Conservation (phyloP, 2,888 invertebrate species). For the Pyralis farinalis region DNA sequence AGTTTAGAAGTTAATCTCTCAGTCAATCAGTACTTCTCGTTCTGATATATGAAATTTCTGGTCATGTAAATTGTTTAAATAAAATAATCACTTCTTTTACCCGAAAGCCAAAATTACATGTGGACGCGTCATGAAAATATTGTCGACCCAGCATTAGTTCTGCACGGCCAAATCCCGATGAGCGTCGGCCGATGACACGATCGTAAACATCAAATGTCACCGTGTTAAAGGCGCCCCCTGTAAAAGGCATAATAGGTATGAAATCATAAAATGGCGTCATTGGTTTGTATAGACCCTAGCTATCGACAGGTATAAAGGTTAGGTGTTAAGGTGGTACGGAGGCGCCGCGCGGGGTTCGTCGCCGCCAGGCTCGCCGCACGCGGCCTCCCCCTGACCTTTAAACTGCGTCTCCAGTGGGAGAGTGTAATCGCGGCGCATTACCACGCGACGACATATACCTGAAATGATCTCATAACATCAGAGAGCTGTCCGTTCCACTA, state of each 20-base stretch:
- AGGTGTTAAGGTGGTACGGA: conserved; percentile 37
- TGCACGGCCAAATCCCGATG: background rate
- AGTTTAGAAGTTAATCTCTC: no score
- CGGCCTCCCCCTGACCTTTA: conserved; percentile 57
- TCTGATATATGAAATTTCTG: no score
- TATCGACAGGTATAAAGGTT: conserved; percentile 51
- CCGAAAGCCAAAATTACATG: no score
- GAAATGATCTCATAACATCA: conserved; percentile 38
- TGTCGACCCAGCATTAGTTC: conserved; percentile 15
- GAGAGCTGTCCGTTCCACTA: conserved; percentile 16
- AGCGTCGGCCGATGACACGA: conserved; percentile 11
- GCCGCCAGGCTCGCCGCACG: conserved; percentile 15
- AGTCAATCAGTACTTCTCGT: no score
- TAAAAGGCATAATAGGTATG: conserved; percentile 39
- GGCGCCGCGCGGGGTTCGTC: conserved; percentile 20
- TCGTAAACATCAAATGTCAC: conserved; percentile 43
- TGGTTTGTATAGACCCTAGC: conserved; percentile 30
- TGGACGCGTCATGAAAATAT: conserved; percentile 36
- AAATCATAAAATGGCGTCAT: conserved; percentile 55
- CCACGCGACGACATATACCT: conserved; percentile 40
- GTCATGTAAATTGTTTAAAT: no score
- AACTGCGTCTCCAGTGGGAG: conserved; percentile 40
- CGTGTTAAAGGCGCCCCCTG: conserved; percentile 45
- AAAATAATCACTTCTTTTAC: no score
- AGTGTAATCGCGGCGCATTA: conserved; percentile 48